Evolutionary conservation across 2,113 vertebrate species (phyloP), one percentile per base, ranked within the genome.

Genomic region (Syngnathus scovelli): DNA sequence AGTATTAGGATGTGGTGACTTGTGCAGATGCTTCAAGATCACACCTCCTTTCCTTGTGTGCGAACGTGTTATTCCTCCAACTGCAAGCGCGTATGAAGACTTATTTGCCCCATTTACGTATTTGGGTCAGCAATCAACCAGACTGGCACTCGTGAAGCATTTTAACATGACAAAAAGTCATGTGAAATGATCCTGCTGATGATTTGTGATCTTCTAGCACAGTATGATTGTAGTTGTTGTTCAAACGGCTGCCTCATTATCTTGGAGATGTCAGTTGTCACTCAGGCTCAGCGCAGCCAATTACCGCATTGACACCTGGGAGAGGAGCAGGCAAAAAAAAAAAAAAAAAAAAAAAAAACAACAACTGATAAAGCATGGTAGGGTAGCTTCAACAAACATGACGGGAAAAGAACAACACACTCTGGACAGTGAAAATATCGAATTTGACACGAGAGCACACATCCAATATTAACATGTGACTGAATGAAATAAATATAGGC

Each of bases 171-270:
- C 49, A 21, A n/a, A n/a, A 15, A 6, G 16, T 5, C 9, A n/a
- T 80, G 64, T 74, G 67, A 23, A 80, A 79, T 73, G 69, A 75
- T 65, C 12, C 67, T 39, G 56, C 61, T 77, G 71, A 75, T 72
- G 70, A 39, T 75, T 74, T 27, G 70, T 67, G 75, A 75, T 76
- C 64, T 72, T 71, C 64, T 46, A 7, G 55, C 60, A 60, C 63
- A 66, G 74, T 68, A 60, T 76, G 81, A 83, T 77, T 80, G 59
- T 72, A 55, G 76, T 66, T 15, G 38, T 64, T 8, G 61, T 74
- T 49, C 78, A 83, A 82, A 81, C 76, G 75, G 70, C 80, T 48
- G 76, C 79, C 75, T 85, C 73, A 72, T 84, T 84, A 85, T 78
- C 75, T 68, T 63, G 0, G 23, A 80, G 75, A 76, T 21, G 33